A percentile compares a stretch with the other conserved stretches of the same genome.
Evolutionary conservation across 2,797 vertebrate genomes (phyloP).

Genomic region (Sebastes iracundus): DNA sequence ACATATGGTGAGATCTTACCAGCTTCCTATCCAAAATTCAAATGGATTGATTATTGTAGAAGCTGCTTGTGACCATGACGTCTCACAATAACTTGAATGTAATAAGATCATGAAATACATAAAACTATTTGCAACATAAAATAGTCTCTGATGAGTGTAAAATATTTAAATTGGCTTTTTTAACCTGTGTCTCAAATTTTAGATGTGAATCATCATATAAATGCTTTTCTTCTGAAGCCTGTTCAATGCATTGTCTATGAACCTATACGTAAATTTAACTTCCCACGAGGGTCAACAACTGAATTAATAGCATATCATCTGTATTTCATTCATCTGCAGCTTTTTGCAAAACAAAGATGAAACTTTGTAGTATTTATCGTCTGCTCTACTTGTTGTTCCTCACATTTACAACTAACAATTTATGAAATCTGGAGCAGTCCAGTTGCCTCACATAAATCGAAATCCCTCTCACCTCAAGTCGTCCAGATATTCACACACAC

Average conservation of each 20-base stretch:
- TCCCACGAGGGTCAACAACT: neutral
- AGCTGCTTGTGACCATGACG: neutral
- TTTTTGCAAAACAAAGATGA: neutral
- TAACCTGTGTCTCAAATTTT: too few relatives aligned
- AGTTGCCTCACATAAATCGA: slow-evolving; percentile 52
- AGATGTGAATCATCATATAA: neutral
- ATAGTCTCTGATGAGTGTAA: neutral
- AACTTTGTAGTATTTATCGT: neutral
- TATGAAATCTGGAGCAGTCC: slow-evolving; percentile 42
- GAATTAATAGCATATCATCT: neutral
- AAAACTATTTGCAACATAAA: neutral
- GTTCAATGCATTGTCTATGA: neutral
- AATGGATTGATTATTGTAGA: neutral
- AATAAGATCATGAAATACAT: neutral
- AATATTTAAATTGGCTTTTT: neutral
- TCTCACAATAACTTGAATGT: neutral
- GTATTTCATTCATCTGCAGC: neutral
- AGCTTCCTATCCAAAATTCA: neutral
- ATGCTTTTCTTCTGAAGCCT: neutral
- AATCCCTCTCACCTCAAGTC: slow-evolving; percentile 30
- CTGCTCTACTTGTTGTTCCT: slow-evolving; percentile 11
- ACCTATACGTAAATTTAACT: neutral
- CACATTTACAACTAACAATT: slow-evolving; percentile 27
- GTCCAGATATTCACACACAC: slow-evolving; percentile 32
- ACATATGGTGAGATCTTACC: neutral